Evolutionary conservation across 2,797 vertebrate genomes (phyloP).

Genomic region (Kryptopterus vitreolus): DNA sequence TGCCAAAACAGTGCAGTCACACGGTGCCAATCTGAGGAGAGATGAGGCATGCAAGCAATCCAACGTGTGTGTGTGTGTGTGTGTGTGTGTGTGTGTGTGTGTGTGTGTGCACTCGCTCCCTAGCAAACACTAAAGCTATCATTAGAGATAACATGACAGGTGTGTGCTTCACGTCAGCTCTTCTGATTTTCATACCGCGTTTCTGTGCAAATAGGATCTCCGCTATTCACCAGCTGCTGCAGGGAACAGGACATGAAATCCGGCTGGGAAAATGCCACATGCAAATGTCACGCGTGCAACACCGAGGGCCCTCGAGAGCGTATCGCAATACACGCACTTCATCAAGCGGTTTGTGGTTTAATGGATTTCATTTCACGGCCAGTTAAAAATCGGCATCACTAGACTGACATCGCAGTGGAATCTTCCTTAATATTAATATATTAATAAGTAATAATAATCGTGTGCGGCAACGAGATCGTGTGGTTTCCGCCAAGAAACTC

Average conservation of each 20-base stretch:
- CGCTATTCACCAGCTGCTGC: conserved; percentile 30
- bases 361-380: neutral
- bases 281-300: conserved; percentile 17
- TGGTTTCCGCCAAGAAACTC: no score
- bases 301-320: neutral
- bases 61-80: neutral
- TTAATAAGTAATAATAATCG: no score
- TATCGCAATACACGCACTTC: neutral
- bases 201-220: neutral
- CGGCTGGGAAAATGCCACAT: conserved; percentile 30
- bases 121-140: conserved; percentile 13
- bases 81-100: neutral
- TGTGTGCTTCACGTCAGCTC: conserved; percentile 23
- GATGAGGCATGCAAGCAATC: neutral
- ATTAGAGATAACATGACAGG: conserved; percentile 31
- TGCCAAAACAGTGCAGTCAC: neutral
- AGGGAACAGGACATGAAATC: conserved; percentile 11
- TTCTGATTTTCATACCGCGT: conserved; percentile 7
- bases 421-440: no score
- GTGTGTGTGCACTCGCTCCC: neutral
- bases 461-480: no score
- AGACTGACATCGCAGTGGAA: no score
- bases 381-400: no score
- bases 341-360: neutral
- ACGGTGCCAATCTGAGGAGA: neutral